A percentile compares a stretch with the other conserved stretches of the same genome.
phyloP scores from a whole-genome alignment of 2,888 invertebrate genomes.

The Zaprionus lineosus region DNA sequence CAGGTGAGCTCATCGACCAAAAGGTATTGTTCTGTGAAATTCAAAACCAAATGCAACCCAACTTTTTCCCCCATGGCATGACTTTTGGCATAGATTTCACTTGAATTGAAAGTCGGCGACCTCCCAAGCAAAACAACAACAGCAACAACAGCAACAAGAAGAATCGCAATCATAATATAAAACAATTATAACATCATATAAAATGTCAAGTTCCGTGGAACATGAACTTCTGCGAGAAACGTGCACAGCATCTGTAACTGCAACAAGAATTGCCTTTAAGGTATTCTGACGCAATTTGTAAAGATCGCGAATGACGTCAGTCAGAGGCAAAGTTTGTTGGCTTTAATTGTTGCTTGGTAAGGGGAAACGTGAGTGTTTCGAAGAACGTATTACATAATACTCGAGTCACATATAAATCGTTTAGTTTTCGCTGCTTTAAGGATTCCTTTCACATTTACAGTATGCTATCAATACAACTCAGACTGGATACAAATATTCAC shows the following conservation, averaged over 20 bases:
- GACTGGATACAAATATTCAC: too few relatives aligned
- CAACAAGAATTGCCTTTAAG: conserved; percentile 12
- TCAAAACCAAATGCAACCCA: conserved; percentile 8
- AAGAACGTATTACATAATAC: too few relatives aligned
- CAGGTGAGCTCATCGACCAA: conserved; percentile 42
- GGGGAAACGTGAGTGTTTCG: too few relatives aligned
- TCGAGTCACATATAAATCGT: background rate
- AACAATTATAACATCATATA: background rate
- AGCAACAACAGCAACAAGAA: conserved; percentile 9
- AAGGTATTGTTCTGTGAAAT: conserved; percentile 20
- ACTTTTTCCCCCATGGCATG: background rate
- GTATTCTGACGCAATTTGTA: conserved; percentile 30
- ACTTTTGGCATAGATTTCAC: conserved; percentile 43
- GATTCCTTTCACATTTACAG: too few relatives aligned
- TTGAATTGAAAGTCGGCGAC: conserved; percentile 55
- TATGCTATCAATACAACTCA: background rate
- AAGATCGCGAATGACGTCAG: conserved; percentile 41
- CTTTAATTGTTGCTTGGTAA: conserved; percentile 18
- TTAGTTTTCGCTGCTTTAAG: too few relatives aligned
- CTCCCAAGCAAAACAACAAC: conserved; percentile 15
- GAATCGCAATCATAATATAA: conserved; percentile 3
- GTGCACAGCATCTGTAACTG: conserved; percentile 12
- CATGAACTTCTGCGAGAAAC: conserved; percentile 3
- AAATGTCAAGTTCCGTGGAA: conserved; percentile 38
- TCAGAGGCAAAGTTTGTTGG: conserved; percentile 6